Base-by-base conservation (phyloP, 2,113 vertebrate genomes). In the Dipodomys stephensi region DNA sequence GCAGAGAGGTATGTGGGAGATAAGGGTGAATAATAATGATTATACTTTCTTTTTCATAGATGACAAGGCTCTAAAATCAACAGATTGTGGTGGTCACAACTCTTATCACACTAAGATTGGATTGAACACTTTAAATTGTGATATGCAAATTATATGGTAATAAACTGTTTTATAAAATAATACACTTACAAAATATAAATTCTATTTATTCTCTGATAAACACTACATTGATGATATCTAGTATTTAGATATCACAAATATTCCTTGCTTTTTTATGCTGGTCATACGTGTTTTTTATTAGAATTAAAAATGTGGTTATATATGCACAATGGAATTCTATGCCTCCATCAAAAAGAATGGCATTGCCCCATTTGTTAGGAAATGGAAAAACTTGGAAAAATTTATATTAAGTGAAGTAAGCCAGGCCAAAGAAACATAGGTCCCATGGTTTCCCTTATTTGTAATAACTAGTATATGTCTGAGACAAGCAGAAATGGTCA, bases 181-280 rank as follows among this genome's bases (percentile, higher is more conserved):
- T 13, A 57, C 53, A 57, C 12, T 57, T 15, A 91, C 4, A 71
- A 60, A 90, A 87, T 84, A 3, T 92, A 96, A 97, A 86, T 27
- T 0, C 15, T 39, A 73, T 28, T 73, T 19, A 0, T 39, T 89
- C 93, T 81, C 81, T 78, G 49, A 23, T 92, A 11, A 90, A 53
- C 91, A 10, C 84, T 83, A 79, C 1, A 13, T 62, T 30, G 85
- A 81, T 80, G 73, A 64, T 57, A 86, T 30, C 18, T 49, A 93
- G 25, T 57, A 69, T 82, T 92, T 71, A 83, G 49, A 72, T 68
- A 27, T 57, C 78, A 85, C 49, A 95, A 81, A 81, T 90, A 87
- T 69, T 60, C 77, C 49, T 65, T 74, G 39, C n/a, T 82, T 90
- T 90, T 89, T 80, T 7, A 88, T 74, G 65, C 20, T 60, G 32